Percentiles rank a stretch among this genome's conserved stretches.
phyloP scores from a whole-genome alignment of 2,888 invertebrate genomes.

The Elegia similella region DNA sequence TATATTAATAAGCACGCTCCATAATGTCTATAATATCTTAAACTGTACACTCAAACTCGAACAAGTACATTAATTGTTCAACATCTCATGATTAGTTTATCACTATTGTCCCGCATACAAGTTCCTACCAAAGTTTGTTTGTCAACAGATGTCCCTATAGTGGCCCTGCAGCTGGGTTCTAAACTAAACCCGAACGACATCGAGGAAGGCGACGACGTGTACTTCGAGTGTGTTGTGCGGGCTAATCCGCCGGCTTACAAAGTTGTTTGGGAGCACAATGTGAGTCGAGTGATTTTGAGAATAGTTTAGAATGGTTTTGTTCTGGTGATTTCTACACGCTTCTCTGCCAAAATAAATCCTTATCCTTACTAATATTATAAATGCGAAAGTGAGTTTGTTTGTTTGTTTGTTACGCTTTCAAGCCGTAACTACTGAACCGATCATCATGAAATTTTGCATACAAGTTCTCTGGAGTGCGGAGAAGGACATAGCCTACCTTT shows the following conservation, averaged over 20 bases:
- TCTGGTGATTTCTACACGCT: neutral
- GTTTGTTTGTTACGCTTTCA: no score
- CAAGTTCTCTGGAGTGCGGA: no score
- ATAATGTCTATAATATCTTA: no score
- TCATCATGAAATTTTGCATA: no score
- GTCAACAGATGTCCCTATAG: constrained; percentile 66
- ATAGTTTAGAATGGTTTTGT: neutral
- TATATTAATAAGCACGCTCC: no score
- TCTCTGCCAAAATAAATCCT: no score
- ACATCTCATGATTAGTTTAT: constrained; percentile 5
- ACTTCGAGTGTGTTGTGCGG: constrained; percentile 71
- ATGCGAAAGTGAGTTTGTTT: no score
- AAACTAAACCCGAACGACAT: constrained; percentile 74
- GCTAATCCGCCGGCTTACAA: constrained; percentile 80
- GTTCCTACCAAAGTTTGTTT: constrained; percentile 14
- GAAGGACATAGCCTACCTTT: no score
- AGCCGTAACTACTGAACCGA: no score
- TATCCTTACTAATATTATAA: no score
- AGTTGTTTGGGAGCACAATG: constrained; percentile 78
- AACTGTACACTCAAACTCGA: no score
- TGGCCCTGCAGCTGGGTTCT: constrained; percentile 63
- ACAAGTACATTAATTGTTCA: neutral
- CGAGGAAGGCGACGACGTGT: constrained; percentile 75
- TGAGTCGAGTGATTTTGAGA: constrained; percentile 44
- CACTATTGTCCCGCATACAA: neutral